phyloP scores from a whole-genome alignment of 2,797 vertebrate species.

The Odontamblyopus rebecca region DNA sequence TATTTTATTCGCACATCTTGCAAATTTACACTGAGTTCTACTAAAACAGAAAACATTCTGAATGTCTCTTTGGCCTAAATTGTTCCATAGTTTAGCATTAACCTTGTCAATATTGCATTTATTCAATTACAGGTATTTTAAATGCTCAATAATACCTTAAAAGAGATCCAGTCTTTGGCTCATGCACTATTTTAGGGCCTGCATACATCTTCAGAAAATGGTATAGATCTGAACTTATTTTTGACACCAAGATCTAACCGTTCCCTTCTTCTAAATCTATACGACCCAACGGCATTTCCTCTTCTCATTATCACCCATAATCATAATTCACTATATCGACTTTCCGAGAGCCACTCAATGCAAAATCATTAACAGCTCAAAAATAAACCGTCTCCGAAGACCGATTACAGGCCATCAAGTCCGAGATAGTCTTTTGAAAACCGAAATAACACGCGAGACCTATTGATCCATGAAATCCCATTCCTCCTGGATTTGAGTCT shows the following conservation, averaged over 20 bases:
- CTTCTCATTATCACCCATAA: not conserved
- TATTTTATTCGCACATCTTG: too few relatives aligned
- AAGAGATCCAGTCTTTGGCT: too few relatives aligned
- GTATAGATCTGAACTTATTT: not conserved
- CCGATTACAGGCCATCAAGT: not conserved
- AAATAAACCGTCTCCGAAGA: not conserved
- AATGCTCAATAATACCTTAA: too few relatives aligned
- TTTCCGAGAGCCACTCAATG: not conserved
- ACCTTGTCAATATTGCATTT: too few relatives aligned
- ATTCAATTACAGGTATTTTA: too few relatives aligned
- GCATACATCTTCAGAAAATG: too few relatives aligned
- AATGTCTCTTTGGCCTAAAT: too few relatives aligned
- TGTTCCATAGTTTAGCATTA: too few relatives aligned
- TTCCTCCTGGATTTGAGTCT: not conserved
- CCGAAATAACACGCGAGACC: not conserved
- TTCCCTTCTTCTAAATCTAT: not conserved
- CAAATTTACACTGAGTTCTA: too few relatives aligned
- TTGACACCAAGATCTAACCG: not conserved
- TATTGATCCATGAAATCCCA: not conserved
- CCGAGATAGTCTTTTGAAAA: not conserved
- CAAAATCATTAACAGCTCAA: not conserved
- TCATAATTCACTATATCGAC: not conserved
- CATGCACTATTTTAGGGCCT: too few relatives aligned
- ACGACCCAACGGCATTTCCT: not conserved
- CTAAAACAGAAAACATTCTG: too few relatives aligned